Base-by-base conservation (phyloP, 2,113 vertebrate genomes). In the Anolis sagrei region DNA sequence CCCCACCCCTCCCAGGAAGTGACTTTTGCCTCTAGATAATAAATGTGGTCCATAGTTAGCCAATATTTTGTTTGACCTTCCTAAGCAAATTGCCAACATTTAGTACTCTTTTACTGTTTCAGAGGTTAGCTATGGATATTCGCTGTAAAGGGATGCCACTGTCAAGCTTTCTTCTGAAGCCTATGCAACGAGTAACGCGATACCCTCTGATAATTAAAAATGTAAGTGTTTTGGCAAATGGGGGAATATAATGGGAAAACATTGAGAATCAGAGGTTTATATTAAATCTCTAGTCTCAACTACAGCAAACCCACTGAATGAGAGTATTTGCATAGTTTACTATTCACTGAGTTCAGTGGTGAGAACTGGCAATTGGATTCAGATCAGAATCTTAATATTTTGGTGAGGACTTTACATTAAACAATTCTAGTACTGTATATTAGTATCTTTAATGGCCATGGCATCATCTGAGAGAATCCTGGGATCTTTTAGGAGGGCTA, bases 201-300 rank as follows among this genome's bases (percentile, higher is more conserved):
- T 99, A 99, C 93, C 99, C 99, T 2, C 97, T 99, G 90, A 99
- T 99, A 87, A 99, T 99, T 95, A 99, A 99, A 96, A 99, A 99
- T 19, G 99, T 99, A 97, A 25, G 97, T 96, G 68, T 34, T 89
- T 16, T 90, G 49, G 82, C 83, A 79, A 89, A 39, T 1, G 0
- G 19, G 32, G 83, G 2, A 81, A 36, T 80, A 16, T 62, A 18
- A 2, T 80, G 51, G 87, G 84, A 80, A 62, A 69, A 84, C 19
- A 64, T 64, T 48, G 18, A 62, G 14, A 36, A 2, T 82, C 69
- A 54, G 39, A 51, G 34, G 34, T 51, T 23, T 84, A 23, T 32
- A 48, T 80, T 73, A 32, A 58, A 58, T 58, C 18, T 13, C 14
- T 18, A 58, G 54, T 58, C 54, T 58, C 14, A 58, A 16, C 54